Evolutionary conservation across 2,113 vertebrate genomes (phyloP).

Genomic region (Semicossyphus pulcher): DNA sequence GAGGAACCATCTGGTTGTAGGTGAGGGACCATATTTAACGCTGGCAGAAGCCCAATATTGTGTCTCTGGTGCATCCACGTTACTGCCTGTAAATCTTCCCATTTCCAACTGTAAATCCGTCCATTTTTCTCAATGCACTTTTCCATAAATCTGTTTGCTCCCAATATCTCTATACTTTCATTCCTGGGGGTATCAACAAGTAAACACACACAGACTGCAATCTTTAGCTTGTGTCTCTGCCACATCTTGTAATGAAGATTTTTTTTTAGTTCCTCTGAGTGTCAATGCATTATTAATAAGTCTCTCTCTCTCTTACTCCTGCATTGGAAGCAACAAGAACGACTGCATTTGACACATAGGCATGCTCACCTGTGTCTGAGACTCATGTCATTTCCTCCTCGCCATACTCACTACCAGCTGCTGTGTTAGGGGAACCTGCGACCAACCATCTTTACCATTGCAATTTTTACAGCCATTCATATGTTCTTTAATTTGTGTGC

Average conservation of each 20-base stretch:
- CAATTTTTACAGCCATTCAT: background rate
- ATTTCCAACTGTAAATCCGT: slow-evolving; percentile 33
- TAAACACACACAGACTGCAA: background rate
- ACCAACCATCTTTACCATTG: slow-evolving; percentile 25
- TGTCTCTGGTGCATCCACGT: slow-evolving; percentile 30
- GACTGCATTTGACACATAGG: slow-evolving; percentile 9
- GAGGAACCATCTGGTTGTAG: slow-evolving; percentile 69
- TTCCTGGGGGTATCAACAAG: slow-evolving; percentile 2
- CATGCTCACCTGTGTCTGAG: slow-evolving; percentile 18
- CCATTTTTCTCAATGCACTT: slow-evolving; percentile 14
- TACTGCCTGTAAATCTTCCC: slow-evolving; percentile 39
- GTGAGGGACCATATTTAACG: slow-evolving; percentile 70
- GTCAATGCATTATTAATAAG: background rate
- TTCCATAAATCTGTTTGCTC: slow-evolving; percentile 18
- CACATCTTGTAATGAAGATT: background rate
- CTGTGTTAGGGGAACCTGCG: no score
- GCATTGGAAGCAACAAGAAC: slow-evolving; percentile 9
- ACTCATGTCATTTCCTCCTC: slow-evolving; percentile 34
- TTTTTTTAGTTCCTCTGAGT: background rate
- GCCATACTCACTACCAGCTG: background rate
- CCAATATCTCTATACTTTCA: slow-evolving; percentile 16
- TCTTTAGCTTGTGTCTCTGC: background rate
- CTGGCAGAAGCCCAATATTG: slow-evolving; percentile 52
- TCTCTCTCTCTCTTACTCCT: slow-evolving; percentile 2
- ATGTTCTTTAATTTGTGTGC: background rate